A percentile compares a stretch with the other conserved stretches of the same genome.
These are phyloP conservation scores for Emydura subglobosa DNA, from an alignment of 2,113 vertebrate species.

Conservation along the genomic window DNA sequence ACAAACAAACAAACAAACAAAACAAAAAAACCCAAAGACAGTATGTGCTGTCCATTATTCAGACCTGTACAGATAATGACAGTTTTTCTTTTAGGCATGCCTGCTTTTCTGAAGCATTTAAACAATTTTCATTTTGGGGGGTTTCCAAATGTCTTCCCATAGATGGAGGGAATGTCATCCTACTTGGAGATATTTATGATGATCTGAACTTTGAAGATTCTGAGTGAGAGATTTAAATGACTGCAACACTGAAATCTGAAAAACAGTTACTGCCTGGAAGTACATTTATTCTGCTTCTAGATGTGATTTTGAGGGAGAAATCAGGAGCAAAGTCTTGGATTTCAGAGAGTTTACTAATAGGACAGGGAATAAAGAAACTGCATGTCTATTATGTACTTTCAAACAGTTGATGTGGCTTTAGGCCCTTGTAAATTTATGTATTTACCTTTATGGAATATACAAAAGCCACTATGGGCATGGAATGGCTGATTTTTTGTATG, in stretches of 20 bases:
- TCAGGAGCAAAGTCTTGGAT: neutral
- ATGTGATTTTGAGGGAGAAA: neutral
- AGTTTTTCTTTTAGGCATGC: neutral
- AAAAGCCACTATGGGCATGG: neutral
- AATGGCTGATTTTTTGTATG: neutral
- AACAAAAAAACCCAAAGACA: neutral
- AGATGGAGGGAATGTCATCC: neutral
- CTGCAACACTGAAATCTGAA: neutral
- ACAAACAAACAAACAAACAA: no score
- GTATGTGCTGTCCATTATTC: neutral
- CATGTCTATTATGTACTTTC: accelerated
- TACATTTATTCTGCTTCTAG: neutral
- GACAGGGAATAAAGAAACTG: accelerated
- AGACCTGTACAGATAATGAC: neutral
- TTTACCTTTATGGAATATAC: neutral
- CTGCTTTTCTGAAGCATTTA: neutral
- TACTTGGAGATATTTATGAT: accelerated
- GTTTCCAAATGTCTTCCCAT: neutral
- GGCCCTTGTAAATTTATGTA: neutral
- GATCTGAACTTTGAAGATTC: neutral
- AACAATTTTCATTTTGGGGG: neutral
- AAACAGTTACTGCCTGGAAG: neutral
- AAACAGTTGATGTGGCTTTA: neutral
- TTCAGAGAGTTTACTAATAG: neutral
- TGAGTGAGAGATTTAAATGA: neutral